These are phyloP conservation scores for Macaria notata DNA, from an alignment of 2,888 invertebrate species.

Conservation along the genomic window DNA sequence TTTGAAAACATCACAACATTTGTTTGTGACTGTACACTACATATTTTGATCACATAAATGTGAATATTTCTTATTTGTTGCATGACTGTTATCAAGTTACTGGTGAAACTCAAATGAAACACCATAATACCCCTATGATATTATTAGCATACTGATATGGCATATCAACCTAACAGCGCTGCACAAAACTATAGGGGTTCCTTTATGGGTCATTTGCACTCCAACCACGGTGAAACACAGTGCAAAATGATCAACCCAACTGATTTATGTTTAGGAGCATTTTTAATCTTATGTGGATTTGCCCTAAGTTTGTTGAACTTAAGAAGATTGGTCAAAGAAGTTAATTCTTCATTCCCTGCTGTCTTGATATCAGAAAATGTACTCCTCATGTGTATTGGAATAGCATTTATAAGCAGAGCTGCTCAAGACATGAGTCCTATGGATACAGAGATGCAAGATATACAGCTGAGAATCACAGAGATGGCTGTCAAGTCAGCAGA, in stretches of 20 bases:
- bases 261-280: conserved; percentile 65
- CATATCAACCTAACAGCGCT: conserved; percentile 38
- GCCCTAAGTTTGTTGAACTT: conserved; percentile 63
- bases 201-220: conserved; percentile 34
- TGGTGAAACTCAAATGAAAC: conserved; percentile 27
- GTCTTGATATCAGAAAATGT: conserved; percentile 71
- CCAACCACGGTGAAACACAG: conserved; percentile 24
- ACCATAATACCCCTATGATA: conserved; percentile 61
- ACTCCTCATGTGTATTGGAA: conserved; percentile 63
- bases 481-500: conserved; percentile 31
- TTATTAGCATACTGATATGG: conserved; percentile 65
- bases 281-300: conserved; percentile 65
- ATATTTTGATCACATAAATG: too few relatives aligned
- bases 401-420: conserved; percentile 59
- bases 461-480: conserved; percentile 48
- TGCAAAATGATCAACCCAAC: conserved; percentile 54
- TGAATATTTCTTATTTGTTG: too few relatives aligned
- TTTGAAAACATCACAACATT: too few relatives aligned
- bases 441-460: conserved; percentile 46
- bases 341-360: conserved; percentile 46
- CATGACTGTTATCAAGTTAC: conserved; percentile 3
- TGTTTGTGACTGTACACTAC: too few relatives aligned
- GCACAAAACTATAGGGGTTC: conserved; percentile 59
- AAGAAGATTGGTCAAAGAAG: conserved; percentile 52
- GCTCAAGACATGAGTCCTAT: conserved; percentile 47